A percentile compares a stretch with the other conserved stretches of the same genome.
Evolutionary conservation across 1,140 invertebrate genomes (phyloP).

Genomic region (Bathynomus jamesi): DNA sequence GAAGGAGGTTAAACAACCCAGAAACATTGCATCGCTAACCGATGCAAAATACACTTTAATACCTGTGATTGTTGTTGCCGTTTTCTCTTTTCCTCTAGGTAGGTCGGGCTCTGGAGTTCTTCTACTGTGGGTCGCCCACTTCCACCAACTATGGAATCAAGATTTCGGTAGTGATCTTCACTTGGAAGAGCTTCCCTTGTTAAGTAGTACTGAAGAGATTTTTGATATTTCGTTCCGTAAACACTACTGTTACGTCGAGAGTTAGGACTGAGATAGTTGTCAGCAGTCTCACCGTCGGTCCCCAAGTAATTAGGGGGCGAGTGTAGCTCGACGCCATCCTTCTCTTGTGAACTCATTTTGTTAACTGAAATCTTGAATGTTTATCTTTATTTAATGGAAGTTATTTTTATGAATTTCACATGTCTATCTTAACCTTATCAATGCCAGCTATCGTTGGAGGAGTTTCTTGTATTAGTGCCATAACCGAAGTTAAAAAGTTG

Average conservation of each 20-base stretch:
- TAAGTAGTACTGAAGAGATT: slow-evolving; percentile 37
- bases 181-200: slow-evolving; percentile 37
- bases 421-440: not conserved
- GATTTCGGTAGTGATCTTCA: slow-evolving; percentile 36
- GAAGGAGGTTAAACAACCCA: too few relatives aligned
- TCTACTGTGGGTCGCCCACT: slow-evolving; percentile 23
- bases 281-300: not conserved
- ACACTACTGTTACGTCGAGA: not conserved
- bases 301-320: not conserved
- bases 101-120: slow-evolving; percentile 29
- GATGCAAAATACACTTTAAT: too few relatives aligned
- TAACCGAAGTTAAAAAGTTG: not conserved
- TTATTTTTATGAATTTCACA: not conserved
- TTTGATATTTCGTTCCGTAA: slow-evolving; percentile 37
- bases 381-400: not conserved
- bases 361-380: not conserved
- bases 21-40: too few relatives aligned
- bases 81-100: too few relatives aligned
- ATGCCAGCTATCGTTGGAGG: not conserved
- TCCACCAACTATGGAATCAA: slow-evolving; percentile 28
- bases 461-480: not conserved
- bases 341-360: not conserved
- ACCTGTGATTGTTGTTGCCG: too few relatives aligned
- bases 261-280: not conserved
- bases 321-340: not conserved